Evolutionary conservation across 2,113 vertebrate genomes (phyloP).

Genomic region (Corythornis cristatus): DNA sequence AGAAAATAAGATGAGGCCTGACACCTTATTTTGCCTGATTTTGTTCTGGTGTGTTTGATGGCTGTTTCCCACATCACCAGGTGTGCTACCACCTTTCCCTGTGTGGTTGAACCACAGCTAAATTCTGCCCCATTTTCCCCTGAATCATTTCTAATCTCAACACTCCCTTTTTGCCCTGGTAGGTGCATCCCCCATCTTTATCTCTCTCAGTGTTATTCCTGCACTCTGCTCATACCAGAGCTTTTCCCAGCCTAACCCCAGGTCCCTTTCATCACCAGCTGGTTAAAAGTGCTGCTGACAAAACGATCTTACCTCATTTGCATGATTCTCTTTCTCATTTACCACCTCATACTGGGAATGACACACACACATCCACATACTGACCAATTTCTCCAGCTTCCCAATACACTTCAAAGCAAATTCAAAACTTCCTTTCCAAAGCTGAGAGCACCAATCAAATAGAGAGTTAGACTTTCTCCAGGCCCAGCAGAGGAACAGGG

Average conservation of each 20-base stretch:
- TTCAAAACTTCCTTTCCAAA: neutral
- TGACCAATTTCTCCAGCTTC: neutral
- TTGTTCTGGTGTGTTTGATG: neutral
- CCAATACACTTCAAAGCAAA: neutral
- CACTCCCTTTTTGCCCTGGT: neutral
- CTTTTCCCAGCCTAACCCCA: neutral
- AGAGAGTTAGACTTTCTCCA: neutral
- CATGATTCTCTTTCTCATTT: neutral
- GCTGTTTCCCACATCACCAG: neutral
- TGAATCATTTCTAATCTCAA: neutral
- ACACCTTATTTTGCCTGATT: neutral
- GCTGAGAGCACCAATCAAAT: neutral
- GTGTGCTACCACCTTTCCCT: fast-evolving
- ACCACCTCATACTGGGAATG: neutral
- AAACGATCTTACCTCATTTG: neutral
- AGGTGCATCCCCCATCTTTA: fast-evolving
- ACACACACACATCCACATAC: neutral
- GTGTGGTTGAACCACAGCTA: neutral
- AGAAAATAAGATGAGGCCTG: neutral
- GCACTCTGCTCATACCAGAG: neutral
- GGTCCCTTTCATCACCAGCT: neutral
- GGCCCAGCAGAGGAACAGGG: neutral
- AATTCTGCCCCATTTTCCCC: neutral
- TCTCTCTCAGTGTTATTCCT: neutral
- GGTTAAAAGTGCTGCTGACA: neutral